These are phyloP conservation scores for Plotosus lineatus DNA, from an alignment of 2,113 vertebrate genomes.

Conservation along the genomic window DNA sequence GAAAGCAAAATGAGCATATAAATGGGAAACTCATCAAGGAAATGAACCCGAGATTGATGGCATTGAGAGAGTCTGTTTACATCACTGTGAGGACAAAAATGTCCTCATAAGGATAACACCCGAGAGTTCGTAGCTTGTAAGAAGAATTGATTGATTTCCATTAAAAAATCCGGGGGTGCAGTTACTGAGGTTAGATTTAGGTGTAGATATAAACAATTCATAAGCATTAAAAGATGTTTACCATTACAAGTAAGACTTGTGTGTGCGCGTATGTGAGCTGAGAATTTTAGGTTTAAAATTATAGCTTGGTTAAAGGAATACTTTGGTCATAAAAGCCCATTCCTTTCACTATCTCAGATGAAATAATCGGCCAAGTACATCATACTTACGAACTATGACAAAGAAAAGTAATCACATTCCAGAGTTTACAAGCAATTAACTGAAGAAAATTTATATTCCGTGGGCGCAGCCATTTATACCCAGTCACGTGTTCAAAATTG, in stretches of 20 bases:
- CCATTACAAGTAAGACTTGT: neutral
- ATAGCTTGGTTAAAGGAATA: too few species aligned
- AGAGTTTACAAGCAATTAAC: too few species aligned
- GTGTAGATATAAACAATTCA: neutral
- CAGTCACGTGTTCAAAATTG: too few species aligned
- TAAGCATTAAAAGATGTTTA: neutral
- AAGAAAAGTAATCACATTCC: too few species aligned
- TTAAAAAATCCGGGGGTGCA: too few species aligned
- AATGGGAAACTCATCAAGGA: neutral
- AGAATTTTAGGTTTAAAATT: too few species aligned
- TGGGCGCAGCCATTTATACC: too few species aligned
- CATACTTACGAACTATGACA: too few species aligned
- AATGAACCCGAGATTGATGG: slow-evolving; percentile 22
- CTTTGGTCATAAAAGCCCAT: too few species aligned
- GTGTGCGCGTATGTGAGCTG: slow-evolving; percentile 31
- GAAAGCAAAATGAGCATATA: neutral
- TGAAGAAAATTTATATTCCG: too few species aligned
- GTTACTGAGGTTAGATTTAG: neutral
- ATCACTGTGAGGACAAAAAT: neutral
- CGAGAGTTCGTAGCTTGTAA: neutral
- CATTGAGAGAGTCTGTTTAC: neutral
- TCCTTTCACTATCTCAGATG: too few species aligned
- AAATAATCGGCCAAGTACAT: too few species aligned
- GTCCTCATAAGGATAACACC: neutral
- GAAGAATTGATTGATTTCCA: neutral